Evolutionary conservation across 2,888 invertebrate species (phyloP).

Genomic region (Pollenia labialis): DNA sequence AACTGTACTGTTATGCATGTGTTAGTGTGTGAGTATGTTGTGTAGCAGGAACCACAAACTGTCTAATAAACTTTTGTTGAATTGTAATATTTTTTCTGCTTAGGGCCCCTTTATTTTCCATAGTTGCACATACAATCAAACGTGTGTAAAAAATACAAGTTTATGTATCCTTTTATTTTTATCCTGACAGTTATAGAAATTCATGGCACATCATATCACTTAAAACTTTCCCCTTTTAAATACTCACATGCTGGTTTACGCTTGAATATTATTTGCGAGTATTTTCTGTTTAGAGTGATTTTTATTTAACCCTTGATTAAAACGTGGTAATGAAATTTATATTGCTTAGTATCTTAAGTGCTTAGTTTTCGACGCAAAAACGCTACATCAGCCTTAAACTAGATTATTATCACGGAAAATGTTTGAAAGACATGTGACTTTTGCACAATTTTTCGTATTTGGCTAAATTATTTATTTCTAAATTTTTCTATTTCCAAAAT

Average conservation of each 20-base stretch:
- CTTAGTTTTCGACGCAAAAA: too few relatives aligned
- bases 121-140: background rate
- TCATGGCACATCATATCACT: constrained; percentile 56
- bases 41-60: constrained; percentile 48
- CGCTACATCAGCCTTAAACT: too few relatives aligned
- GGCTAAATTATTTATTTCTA: too few relatives aligned
- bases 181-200: constrained; percentile 52
- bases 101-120: too few relatives aligned
- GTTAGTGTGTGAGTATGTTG: constrained; percentile 3
- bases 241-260: constrained; percentile 16
- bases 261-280: background rate
- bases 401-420: too few relatives aligned
- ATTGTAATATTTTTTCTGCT: constrained; percentile 3
- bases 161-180: constrained; percentile 41
- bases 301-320: background rate
- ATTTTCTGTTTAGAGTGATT: background rate
- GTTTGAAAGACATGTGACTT: too few relatives aligned
- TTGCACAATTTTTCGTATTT: too few relatives aligned
- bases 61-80: constrained; percentile 61
- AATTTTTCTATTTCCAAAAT: too few relatives aligned
- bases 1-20: background rate
- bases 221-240: constrained; percentile 34
- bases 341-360: background rate
- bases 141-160: background rate
- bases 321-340: background rate